These are phyloP conservation scores for Vespertilio murinus DNA, from an alignment of 2,797 vertebrate species.

Conservation along the genomic window DNA sequence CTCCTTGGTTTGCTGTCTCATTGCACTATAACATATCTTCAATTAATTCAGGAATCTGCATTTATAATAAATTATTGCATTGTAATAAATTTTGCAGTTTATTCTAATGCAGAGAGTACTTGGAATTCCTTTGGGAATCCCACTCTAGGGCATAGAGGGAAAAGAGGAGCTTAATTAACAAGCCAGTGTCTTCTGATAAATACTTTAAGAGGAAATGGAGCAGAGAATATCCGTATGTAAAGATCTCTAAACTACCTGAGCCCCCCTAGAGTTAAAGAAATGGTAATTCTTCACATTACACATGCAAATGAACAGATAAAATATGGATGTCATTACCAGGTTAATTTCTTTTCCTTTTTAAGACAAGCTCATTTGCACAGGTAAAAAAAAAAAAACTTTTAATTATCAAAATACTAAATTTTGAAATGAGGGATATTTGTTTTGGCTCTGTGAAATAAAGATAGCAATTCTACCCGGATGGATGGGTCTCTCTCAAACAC, in stretches of 20 bases:
- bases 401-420: slow-evolving; percentile 33
- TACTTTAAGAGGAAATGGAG: slow-evolving; percentile 1
- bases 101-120: background rate
- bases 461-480: background rate
- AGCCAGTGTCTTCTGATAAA: background rate
- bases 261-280: background rate
- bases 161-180: slow-evolving; percentile 27
- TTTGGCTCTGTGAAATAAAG: slow-evolving; percentile 31
- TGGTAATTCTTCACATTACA: background rate
- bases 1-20: background rate
- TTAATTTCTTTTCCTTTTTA: slow-evolving; percentile 8
- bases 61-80: background rate
- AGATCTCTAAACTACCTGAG: background rate
- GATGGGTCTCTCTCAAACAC: background rate
- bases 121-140: background rate
- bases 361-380: background rate
- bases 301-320: slow-evolving; percentile 11
- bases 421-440: slow-evolving; percentile 13
- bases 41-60: background rate
- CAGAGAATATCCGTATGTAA: slow-evolving; percentile 27
- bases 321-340: background rate
- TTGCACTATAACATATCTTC: background rate
- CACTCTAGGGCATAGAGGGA: background rate
- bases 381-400: slow-evolving; percentile 42
- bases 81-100: background rate